These are phyloP conservation scores for Lagodon rhomboides DNA, from an alignment of 2,797 vertebrate genomes.

Conservation along the genomic window DNA sequence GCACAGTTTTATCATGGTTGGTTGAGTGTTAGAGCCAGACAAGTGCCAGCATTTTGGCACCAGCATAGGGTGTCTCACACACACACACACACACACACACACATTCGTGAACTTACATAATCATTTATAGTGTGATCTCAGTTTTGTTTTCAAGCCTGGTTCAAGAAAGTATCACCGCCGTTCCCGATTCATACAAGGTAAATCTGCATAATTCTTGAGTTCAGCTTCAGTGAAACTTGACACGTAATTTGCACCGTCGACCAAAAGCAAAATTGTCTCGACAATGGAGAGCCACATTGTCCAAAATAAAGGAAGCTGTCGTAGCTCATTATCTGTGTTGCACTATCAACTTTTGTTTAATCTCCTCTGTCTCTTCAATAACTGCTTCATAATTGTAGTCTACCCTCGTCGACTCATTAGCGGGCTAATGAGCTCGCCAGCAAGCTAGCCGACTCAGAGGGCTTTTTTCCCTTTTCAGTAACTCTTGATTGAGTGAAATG, in stretches of 20 bases:
- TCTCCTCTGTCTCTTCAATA: background rate
- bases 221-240: background rate
- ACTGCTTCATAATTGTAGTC: background rate
- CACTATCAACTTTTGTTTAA: background rate
- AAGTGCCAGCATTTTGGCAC: constrained; percentile 28
- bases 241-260: background rate
- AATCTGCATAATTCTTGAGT: background rate
- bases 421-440: background rate
- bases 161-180: background rate
- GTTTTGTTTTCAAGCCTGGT: background rate
- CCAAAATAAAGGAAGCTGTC: background rate
- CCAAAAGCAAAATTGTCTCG: background rate
- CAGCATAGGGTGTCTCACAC: background rate
- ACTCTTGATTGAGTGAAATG: background rate
- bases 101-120: background rate
- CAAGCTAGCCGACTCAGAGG: background rate
- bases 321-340: background rate
- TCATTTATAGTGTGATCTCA: background rate
- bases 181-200: background rate
- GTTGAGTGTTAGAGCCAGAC: constrained; percentile 40
- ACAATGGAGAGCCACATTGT: background rate
- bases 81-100: background rate
- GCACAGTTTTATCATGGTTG: constrained; percentile 35
- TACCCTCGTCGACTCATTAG: background rate
- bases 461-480: background rate